Evolutionary conservation across 2,797 vertebrate species (phyloP).

Genomic region (Galagoides demidoff): DNA sequence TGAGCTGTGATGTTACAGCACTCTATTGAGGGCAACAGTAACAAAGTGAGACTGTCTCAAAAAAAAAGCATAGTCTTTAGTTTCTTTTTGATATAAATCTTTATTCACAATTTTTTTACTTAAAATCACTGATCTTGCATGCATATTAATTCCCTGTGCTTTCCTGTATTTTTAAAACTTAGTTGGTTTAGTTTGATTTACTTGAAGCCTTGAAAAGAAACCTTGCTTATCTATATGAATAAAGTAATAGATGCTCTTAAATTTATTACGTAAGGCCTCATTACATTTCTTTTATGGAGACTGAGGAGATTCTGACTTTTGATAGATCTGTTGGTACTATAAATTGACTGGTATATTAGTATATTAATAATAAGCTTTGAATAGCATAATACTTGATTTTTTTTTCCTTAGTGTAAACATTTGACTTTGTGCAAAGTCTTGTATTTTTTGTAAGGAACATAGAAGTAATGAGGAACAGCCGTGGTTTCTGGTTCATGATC

Average conservation of each 20-base stretch:
- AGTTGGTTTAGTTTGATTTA: neutral
- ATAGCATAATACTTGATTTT: neutral
- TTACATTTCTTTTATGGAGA: neutral
- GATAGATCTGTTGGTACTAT: neutral
- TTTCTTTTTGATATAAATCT: neutral
- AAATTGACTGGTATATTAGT: neutral
- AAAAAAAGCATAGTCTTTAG: neutral
- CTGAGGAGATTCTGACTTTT: neutral
- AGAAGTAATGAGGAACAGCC: neutral
- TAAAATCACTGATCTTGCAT: neutral
- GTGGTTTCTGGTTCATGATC: neutral
- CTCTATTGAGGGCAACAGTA: no score
- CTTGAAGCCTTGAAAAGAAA: slow-evolving; percentile 15
- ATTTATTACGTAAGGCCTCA: neutral
- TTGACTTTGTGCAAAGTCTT: neutral
- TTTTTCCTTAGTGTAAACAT: no score
- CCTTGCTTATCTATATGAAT: neutral
- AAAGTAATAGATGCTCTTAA: neutral
- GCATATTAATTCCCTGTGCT: neutral
- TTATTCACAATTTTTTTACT: neutral
- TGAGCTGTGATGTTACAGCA: no score
- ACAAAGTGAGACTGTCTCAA: no score
- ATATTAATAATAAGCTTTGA: neutral
- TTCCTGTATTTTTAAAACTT: neutral
- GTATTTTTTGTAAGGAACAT: neutral